Percentiles rank a stretch among this genome's conserved stretches.
Evolutionary conservation across 2,888 invertebrate species (phyloP).

Genomic region (Macrosoma leucophasiata): DNA sequence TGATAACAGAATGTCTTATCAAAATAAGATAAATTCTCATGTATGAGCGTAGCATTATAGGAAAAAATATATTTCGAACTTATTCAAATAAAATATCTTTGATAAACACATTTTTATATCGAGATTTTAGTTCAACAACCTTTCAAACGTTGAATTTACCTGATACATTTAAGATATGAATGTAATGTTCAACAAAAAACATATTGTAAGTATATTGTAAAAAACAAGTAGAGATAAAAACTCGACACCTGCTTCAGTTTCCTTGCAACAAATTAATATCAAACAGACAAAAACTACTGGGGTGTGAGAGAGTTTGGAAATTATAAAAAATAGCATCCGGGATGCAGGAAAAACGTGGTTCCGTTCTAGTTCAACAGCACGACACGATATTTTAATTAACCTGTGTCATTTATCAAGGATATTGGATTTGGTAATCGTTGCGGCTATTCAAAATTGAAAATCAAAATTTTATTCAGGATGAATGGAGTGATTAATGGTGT

Average conservation of each 20-base stretch:
- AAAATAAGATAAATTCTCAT: no score
- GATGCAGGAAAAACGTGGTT: slow-evolving; percentile 23
- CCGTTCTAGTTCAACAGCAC: slow-evolving; percentile 6
- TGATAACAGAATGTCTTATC: no score
- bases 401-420: slow-evolving; percentile 54
- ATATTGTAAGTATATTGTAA: no score
- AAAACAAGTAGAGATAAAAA: slow-evolving; percentile 48
- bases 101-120: no score
- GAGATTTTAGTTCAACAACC: no score
- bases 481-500: slow-evolving; percentile 68
- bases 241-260: slow-evolving; percentile 50
- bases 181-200: no score
- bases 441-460: slow-evolving; percentile 62
- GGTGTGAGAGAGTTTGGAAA: slow-evolving; percentile 47
- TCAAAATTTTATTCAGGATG: slow-evolving; percentile 61
- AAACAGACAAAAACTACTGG: slow-evolving; percentile 47
- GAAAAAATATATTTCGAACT: no score
- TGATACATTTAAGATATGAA: no score
- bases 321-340: slow-evolving; percentile 46
- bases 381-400: slow-evolving; percentile 40
- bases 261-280: slow-evolving; percentile 41
- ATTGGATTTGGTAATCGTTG: slow-evolving; percentile 56
- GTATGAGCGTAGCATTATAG: no score
- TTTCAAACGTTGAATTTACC: no score
- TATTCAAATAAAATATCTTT: no score